These are phyloP conservation scores for Brachionus rotundiformis DNA, from an alignment of 1,140 invertebrate species.

Conservation along the genomic window DNA sequence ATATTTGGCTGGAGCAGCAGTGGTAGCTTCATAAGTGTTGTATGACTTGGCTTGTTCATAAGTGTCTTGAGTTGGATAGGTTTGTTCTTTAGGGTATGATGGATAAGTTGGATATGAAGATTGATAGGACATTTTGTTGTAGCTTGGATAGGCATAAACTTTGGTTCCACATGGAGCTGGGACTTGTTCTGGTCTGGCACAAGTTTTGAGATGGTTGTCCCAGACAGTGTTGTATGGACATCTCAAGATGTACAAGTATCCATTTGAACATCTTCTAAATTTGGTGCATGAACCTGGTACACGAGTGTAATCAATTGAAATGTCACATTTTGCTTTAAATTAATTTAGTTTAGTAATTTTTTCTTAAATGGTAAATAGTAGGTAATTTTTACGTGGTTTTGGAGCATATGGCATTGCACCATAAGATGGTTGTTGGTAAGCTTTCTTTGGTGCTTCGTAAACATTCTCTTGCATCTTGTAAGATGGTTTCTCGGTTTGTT, in stretches of 20 bases:
- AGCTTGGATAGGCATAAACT: background rate
- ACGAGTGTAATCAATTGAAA: background rate
- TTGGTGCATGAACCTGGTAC: background rate
- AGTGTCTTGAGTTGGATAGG: background rate
- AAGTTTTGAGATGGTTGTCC: background rate
- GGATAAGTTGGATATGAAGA: background rate
- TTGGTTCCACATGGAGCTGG: constrained; percentile 11
- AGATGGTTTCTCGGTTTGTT: background rate
- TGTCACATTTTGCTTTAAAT: background rate
- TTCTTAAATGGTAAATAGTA: too few relatives aligned
- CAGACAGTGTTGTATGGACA: constrained; percentile 21
- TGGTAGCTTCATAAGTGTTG: background rate
- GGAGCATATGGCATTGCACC: background rate
- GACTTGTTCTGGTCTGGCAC: background rate
- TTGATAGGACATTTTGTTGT: background rate
- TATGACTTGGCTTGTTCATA: background rate
- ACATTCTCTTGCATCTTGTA: background rate
- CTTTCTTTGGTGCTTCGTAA: background rate
- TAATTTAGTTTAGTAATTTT: too few relatives aligned
- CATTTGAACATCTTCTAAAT: constrained; percentile 28
- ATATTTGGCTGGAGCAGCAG: background rate
- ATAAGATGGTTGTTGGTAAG: background rate
- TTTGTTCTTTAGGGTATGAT: background rate
- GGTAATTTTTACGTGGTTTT: background rate
- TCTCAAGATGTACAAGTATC: constrained; percentile 17